These are phyloP conservation scores for Aleiodes sp. DNA, from an alignment of 1,140 invertebrate genomes.

Conservation along the genomic window DNA sequence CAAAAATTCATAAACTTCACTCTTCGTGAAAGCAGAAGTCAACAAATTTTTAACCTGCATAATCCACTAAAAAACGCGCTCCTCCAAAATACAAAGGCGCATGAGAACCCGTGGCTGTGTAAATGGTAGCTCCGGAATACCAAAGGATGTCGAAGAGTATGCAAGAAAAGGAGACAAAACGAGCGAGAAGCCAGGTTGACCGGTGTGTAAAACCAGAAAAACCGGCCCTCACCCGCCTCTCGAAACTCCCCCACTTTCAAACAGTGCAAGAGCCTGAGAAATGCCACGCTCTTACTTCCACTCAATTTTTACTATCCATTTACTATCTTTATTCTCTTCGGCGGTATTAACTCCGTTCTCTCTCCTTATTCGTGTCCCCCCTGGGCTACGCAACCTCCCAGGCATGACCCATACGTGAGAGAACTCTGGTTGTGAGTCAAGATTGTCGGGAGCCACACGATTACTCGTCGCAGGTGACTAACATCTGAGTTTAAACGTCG, in stretches of 20 bases:
- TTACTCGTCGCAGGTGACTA: constrained; percentile 26
- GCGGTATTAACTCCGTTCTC: too few relatives aligned
- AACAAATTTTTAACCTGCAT: too few relatives aligned
- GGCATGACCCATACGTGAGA: constrained; percentile 8
- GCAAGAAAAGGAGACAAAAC: background rate
- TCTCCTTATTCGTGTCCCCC: background rate
- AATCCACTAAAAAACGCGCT: too few relatives aligned
- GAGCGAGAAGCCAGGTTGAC: constrained; percentile 41
- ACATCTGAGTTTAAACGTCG: constrained; percentile 16
- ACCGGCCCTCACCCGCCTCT: constrained; percentile 48
- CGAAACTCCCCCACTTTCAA: background rate
- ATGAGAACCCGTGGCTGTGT: constrained; percentile 42
- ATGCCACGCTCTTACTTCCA: background rate
- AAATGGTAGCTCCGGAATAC: constrained; percentile 46
- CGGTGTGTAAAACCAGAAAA: constrained; percentile 57
- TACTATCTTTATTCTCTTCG: background rate
- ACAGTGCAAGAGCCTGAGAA: too few relatives aligned
- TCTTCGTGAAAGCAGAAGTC: too few relatives aligned
- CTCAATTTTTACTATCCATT: background rate
- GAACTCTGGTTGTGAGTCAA: background rate
- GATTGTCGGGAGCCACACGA: constrained; percentile 9
- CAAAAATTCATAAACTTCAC: too few relatives aligned
- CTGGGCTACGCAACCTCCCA: background rate
- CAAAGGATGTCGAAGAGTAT: constrained; percentile 28
- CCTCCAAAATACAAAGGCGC: too few relatives aligned